These are phyloP conservation scores for Camponotus pennsylvanicus DNA, from an alignment of 1,140 invertebrate genomes.

Conservation along the genomic window DNA sequence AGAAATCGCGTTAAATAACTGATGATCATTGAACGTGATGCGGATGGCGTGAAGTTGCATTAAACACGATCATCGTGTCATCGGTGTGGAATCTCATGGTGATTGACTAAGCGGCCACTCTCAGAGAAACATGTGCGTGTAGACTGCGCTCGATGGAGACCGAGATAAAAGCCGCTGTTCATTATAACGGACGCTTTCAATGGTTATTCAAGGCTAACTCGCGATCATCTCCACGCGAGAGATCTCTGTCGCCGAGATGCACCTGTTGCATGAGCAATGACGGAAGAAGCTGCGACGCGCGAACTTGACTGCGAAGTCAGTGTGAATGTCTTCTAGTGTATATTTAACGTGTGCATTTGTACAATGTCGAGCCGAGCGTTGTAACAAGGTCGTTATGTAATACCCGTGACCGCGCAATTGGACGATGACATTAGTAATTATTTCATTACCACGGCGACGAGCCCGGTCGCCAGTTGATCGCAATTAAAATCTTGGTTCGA, in stretches of 20 bases:
- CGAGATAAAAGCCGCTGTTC: conserved; percentile 24
- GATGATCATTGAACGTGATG: neutral
- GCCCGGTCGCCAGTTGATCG: conserved; percentile 74
- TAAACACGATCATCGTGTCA: conserved; percentile 26
- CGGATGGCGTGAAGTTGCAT: conserved; percentile 1
- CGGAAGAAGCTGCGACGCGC: conserved; percentile 38
- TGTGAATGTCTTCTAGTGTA: conserved; percentile 28
- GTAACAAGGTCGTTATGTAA: conserved; percentile 71
- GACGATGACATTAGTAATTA: conserved; percentile 77
- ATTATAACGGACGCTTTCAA: conserved; percentile 40
- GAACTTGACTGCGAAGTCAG: conserved; percentile 55
- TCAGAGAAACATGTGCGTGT: neutral
- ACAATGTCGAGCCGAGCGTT: neutral
- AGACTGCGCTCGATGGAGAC: neutral
- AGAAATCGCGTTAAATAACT: conserved; percentile 49
- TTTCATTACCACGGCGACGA: conserved; percentile 77
- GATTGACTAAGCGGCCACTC: conserved; percentile 11
- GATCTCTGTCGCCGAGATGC: neutral
- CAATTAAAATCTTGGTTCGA: conserved; percentile 74
- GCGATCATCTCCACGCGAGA: neutral
- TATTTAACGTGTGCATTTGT: conserved; percentile 30
- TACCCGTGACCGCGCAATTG: conserved; percentile 33
- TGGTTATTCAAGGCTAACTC: conserved; percentile 16
- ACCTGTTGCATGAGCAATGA: conserved; percentile 60
- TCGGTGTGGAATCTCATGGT: conserved; percentile 29